Base-by-base conservation (phyloP, 1,140 invertebrate genomes). In the Potamilus streckersoni region DNA sequence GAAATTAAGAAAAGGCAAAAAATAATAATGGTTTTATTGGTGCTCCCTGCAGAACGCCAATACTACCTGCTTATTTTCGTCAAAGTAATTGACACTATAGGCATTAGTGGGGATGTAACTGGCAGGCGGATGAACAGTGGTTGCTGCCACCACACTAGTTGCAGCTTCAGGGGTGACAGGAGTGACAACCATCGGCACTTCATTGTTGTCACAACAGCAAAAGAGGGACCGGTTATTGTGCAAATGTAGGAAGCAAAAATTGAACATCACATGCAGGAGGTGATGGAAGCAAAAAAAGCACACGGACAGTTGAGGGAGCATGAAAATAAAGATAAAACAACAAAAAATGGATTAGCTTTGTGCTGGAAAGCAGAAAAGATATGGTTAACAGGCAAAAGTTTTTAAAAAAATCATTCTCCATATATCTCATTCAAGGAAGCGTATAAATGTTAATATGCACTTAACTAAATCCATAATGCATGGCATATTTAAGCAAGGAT, bases 51-150 rank as follows among this genome's bases (percentile, higher is more conserved):
- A 31, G 13, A 79, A 80, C n/a, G 70, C 56, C 27, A 79, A 61
- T 70, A 78, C 69, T 96, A 97, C 96, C 95, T 97, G 95, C 93
- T 95, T 95, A 92, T 95, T 95, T 91, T 95, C 94, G 92, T 96
- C 95, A 93, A 95, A 96, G 94, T 96, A 97, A 92, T 95, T 94
- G 92, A 97, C 95, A 93, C 94, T 96, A 91, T 94, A 94, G 92
- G 95, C 94, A 92, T 96, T 96, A 93, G 92, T 91, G 89, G 94
- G 93, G 90, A 95, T 92, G 59, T 93, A 89, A 80, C 91, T 92
- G 88, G 87, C 85, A 85, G 79, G 79, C n/a, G 71, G 72, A 57
- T 27, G 65, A 60, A 65, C 74, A 58, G 83, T 72, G 55, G 75
- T 78, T 71, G 83, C 78, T 71, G 81, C 81, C 79, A 84, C 74